phyloP scores from a whole-genome alignment of 2,797 vertebrate genomes.

The Carduelis carduelis region DNA sequence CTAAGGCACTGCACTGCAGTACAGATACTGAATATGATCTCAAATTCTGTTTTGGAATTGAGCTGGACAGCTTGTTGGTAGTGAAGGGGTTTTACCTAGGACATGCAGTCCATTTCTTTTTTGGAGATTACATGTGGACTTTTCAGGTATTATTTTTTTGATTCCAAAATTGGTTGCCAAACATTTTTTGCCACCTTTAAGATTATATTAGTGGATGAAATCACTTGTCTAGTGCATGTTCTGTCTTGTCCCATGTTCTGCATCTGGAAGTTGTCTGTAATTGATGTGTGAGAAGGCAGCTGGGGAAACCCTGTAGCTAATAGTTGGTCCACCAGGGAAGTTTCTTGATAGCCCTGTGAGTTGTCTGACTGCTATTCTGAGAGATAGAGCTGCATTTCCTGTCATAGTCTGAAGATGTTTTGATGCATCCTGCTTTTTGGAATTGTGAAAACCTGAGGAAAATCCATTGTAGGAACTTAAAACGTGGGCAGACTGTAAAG shows the following conservation, averaged over 20 bases:
- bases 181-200: neutral
- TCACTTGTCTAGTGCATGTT: neutral
- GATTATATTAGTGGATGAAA: neutral
- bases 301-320: neutral
- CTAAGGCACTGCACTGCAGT: slow-evolving; percentile 61
- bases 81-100: neutral
- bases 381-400: neutral
- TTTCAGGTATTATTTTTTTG: neutral
- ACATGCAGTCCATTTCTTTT: neutral
- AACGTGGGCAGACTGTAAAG: neutral
- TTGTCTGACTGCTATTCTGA: neutral
- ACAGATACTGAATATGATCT: slow-evolving; percentile 14
- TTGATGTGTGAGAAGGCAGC: neutral
- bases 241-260: neutral
- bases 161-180: neutral
- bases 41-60: slow-evolving; percentile 37
- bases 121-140: neutral
- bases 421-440: neutral
- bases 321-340: neutral
- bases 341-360: neutral
- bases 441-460: neutral
- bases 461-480: neutral
- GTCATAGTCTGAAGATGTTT: neutral
- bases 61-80: neutral
- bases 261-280: neutral